Percentiles rank a stretch among this genome's conserved stretches.
Conservation (phyloP, 2,888 invertebrate genomes). For the Hydrotaea diabolus region DNA sequence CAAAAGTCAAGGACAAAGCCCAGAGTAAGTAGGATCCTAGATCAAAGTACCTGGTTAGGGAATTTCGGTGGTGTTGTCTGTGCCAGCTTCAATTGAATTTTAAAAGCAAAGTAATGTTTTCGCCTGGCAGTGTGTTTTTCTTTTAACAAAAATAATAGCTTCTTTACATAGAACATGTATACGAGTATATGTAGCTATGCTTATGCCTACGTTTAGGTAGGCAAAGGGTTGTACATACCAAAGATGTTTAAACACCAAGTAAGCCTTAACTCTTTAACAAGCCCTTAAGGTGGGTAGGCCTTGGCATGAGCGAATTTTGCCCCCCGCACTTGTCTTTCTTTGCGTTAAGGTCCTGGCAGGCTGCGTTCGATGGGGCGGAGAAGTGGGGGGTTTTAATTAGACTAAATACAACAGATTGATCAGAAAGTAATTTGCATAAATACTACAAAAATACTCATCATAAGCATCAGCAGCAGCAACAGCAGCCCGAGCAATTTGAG, state of each 20-base stretch:
- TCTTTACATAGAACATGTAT: no score
- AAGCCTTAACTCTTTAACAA: conserved; percentile 42
- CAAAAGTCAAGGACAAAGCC: background rate
- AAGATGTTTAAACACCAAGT: conserved; percentile 33
- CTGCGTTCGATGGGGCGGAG: background rate
- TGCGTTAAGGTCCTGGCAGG: no score
- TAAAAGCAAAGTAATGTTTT: conserved; percentile 39
- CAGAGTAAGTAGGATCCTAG: background rate
- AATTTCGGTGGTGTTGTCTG: background rate
- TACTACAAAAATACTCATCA: background rate
- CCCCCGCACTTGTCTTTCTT: no score
- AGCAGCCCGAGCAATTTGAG: background rate
- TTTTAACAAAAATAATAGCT: conserved; percentile 32
- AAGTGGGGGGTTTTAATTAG: conserved; percentile 56
- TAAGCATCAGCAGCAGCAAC: background rate
- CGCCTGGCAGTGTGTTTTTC: conserved; percentile 29
- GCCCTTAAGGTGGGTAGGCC: conserved; percentile 33
- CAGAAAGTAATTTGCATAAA: conserved; percentile 64
- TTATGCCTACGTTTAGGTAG: no score
- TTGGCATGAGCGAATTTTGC: no score
- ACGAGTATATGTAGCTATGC: no score
- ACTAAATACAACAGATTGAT: conserved; percentile 66
- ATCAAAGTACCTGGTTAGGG: background rate
- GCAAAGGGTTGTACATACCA: no score
- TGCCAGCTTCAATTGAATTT: background rate